Percentiles rank a stretch among this genome's conserved stretches.
phyloP scores from a whole-genome alignment of 2,797 vertebrate species.

The Sebastes steindachneri region DNA sequence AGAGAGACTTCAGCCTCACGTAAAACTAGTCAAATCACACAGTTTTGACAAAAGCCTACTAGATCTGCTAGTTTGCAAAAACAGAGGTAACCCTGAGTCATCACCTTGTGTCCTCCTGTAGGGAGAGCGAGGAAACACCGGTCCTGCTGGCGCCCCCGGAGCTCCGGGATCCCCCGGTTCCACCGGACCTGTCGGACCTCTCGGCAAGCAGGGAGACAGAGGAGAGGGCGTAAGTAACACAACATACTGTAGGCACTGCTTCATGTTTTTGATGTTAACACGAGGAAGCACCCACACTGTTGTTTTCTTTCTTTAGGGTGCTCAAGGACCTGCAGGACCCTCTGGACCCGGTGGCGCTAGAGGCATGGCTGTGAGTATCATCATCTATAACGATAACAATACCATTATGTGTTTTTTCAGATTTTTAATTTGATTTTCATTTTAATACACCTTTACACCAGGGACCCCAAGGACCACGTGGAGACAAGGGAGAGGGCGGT shows the following conservation, averaged over 20 bases:
- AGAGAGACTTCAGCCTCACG: conserved; percentile 29
- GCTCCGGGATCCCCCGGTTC: conserved; percentile 91
- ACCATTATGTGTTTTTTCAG: neutral
- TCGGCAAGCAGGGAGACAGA: conserved; percentile 97
- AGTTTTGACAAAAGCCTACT: neutral
- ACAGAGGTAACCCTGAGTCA: neutral
- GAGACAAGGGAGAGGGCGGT: conserved; percentile 96
- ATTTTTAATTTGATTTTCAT: neutral
- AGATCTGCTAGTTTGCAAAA: neutral
- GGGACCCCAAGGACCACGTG: conserved; percentile 97
- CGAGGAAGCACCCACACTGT: neutral
- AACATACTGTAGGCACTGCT: neutral
- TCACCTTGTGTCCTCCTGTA: conserved; percentile 63
- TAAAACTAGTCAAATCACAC: neutral
- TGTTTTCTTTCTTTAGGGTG: conserved; percentile 82
- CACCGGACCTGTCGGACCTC: conserved; percentile 91
- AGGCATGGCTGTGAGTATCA: conserved; percentile 91
- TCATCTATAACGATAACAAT: neutral
- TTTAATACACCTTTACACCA: conserved; percentile 64
- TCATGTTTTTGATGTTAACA: conserved; percentile 1
- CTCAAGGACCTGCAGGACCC: conserved; percentile 94
- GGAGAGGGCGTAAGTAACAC: conserved; percentile 90
- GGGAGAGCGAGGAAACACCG: conserved; percentile 97
- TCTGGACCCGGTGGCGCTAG: conserved; percentile 91
- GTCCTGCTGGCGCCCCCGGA: conserved; percentile 89